phyloP scores from a whole-genome alignment of 2,113 vertebrate genomes.

The Baryphthengus martii region DNA sequence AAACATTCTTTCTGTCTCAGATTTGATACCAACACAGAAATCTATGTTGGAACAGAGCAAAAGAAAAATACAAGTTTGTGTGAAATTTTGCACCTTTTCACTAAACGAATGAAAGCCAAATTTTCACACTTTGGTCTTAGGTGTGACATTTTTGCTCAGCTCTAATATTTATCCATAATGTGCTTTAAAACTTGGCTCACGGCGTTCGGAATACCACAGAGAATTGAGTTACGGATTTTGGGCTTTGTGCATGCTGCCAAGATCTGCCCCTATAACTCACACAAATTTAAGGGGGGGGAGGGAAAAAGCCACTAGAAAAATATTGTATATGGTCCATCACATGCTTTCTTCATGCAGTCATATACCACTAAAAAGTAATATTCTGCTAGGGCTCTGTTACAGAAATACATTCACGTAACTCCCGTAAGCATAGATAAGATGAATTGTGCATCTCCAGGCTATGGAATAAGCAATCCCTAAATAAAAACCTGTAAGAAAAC shows the following conservation, averaged over 20 bases:
- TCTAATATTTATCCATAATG: conserved; percentile 51
- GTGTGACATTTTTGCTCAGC: conserved; percentile 55
- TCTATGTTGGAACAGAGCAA: background rate
- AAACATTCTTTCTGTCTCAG: background rate
- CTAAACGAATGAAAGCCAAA: conserved; percentile 53
- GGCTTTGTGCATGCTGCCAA: conserved; percentile 55
- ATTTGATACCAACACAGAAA: background rate
- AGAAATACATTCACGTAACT: background rate
- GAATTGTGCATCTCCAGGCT: background rate
- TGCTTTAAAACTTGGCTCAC: conserved; percentile 43
- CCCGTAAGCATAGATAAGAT: conserved; percentile 8
- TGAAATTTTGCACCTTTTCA: conserved; percentile 60
- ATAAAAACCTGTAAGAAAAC: background rate
- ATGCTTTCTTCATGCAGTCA: conserved; percentile 59
- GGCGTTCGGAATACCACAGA: conserved; percentile 29
- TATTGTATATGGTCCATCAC: conserved; percentile 18
- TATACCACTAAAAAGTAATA: conserved; percentile 32
- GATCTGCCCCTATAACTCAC: conserved; percentile 55
- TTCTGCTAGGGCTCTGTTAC: background rate
- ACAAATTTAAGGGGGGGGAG: background rate
- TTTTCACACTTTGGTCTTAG: conserved; percentile 59
- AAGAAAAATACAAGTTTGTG: conserved; percentile 41
- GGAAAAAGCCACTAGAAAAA: background rate
- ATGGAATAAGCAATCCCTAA: background rate
- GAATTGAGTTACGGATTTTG: conserved; percentile 57